Conservation (phyloP, 1,140 invertebrate genomes). For the Sminthurides bifidus region DNA sequence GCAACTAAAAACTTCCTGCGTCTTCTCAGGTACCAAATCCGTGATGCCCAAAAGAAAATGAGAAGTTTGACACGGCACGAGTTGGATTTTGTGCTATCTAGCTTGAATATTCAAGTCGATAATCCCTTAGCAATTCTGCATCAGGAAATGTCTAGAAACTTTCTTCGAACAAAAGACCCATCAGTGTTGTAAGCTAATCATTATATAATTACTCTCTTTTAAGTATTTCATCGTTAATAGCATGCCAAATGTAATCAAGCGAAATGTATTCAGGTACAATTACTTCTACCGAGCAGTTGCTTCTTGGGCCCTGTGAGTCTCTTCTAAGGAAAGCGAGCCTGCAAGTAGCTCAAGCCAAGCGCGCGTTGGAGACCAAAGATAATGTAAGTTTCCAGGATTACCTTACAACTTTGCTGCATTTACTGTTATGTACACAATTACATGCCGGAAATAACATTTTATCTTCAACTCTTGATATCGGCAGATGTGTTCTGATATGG, state of each 20-base stretch:
- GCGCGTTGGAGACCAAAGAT: too few species aligned
- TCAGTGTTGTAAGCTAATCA: not conserved
- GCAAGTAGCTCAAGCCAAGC: too few species aligned
- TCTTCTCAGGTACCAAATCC: constrained; percentile 5
- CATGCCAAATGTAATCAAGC: not conserved
- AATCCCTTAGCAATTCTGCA: constrained; percentile 84
- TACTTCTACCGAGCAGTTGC: not conserved
- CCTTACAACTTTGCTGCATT: too few species aligned
- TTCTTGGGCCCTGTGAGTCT: too few species aligned
- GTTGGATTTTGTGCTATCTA: constrained; percentile 47
- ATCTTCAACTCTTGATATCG: too few species aligned
- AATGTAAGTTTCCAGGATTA: too few species aligned
- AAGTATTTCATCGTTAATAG: not conserved
- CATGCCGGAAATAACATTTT: too few species aligned
- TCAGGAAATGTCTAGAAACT: constrained; percentile 76
- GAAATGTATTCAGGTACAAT: not conserved
- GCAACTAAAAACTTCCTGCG: not conserved
- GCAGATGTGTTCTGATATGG: too few species aligned
- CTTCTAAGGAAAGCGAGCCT: too few species aligned
- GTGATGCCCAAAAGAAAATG: not conserved
- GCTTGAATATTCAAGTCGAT: constrained; percentile 77
- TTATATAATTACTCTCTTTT: too few species aligned
- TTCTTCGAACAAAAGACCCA: constrained; percentile 56
- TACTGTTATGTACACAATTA: too few species aligned
- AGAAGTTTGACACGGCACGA: constrained; percentile 39